Conservation (phyloP, 1,140 invertebrate species). For the Solenopsis invicta region DNA sequence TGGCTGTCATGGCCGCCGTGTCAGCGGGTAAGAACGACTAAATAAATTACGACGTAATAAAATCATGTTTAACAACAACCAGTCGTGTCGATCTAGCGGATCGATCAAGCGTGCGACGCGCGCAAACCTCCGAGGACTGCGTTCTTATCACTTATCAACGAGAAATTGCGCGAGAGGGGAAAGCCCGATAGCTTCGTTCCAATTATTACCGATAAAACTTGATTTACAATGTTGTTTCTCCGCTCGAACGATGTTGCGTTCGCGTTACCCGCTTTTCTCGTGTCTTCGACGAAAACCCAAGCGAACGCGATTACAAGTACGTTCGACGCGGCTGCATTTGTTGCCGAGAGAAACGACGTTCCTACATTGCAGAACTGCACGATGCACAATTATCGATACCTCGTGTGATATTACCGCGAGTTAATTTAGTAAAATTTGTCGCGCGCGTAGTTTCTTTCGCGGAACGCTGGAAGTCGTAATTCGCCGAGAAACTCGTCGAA, state of each 20-base stretch:
- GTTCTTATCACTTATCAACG: slow-evolving; percentile 67
- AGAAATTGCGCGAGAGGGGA: slow-evolving; percentile 77
- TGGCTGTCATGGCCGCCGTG: slow-evolving; percentile 91
- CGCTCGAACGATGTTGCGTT: slow-evolving; percentile 11
- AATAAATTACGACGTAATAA: slow-evolving; percentile 16
- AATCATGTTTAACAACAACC: neutral
- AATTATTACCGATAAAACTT: slow-evolving; percentile 75
- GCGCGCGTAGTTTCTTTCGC: neutral
- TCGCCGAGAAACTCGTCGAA: slow-evolving; percentile 20
- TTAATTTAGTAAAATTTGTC: slow-evolving; percentile 46
- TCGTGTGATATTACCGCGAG: slow-evolving; percentile 5
- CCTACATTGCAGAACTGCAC: neutral
- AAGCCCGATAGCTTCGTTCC: slow-evolving; percentile 87
- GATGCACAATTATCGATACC: slow-evolving; percentile 4
- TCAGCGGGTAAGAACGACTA: slow-evolving; percentile 87
- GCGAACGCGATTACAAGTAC: neutral
- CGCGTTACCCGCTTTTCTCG: neutral
- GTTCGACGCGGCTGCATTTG: neutral
- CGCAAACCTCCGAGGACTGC: slow-evolving; percentile 55
- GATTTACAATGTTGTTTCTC: slow-evolving; percentile 71
- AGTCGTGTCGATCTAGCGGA: slow-evolving; percentile 22
- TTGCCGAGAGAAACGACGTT: slow-evolving; percentile 7
- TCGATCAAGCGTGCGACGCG: slow-evolving; percentile 32
- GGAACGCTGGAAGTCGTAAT: neutral
- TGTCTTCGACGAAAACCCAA: neutral